phyloP scores from a whole-genome alignment of 2,888 invertebrate species.

The Oscheius myriophilus region DNA sequence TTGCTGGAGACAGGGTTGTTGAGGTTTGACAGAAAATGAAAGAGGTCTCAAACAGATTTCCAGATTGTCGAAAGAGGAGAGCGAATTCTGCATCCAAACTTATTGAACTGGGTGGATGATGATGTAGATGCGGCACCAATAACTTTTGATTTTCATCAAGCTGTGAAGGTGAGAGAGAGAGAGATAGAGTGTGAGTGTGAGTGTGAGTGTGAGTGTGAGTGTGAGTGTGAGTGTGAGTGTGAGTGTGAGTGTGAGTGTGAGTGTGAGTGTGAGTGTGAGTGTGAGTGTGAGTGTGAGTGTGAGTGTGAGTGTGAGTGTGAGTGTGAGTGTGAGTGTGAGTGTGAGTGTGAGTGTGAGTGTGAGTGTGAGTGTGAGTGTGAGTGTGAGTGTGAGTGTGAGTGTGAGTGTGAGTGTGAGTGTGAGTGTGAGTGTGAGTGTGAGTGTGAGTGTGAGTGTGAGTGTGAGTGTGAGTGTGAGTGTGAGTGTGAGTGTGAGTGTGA shows the following conservation, averaged over 20 bases:
- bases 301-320: not conserved
- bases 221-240: constrained; percentile 21
- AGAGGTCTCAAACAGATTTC: constrained; percentile 20
- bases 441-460: constrained; percentile 1
- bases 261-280: constrained; percentile 1
- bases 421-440: constrained; percentile 9
- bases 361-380: constrained; percentile 24
- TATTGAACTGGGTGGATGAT: constrained; percentile 63
- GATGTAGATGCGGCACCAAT: constrained; percentile 56
- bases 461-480: constrained; percentile 25
- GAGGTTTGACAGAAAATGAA: constrained; percentile 11
- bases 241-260: constrained; percentile 9
- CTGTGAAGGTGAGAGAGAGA: constrained; percentile 27
- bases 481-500: not conserved
- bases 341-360: not conserved
- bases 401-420: constrained; percentile 21
- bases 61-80: constrained; percentile 62
- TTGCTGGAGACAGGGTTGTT: constrained; percentile 26
- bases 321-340: constrained; percentile 22
- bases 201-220: not conserved
- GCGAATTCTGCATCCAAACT: constrained; percentile 54
- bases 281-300: constrained; percentile 25
- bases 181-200: not conserved
- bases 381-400: not conserved
- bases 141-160: constrained; percentile 53